Evolutionary conservation across 2,797 vertebrate genomes (phyloP).

Genomic region (Brotula barbata): DNA sequence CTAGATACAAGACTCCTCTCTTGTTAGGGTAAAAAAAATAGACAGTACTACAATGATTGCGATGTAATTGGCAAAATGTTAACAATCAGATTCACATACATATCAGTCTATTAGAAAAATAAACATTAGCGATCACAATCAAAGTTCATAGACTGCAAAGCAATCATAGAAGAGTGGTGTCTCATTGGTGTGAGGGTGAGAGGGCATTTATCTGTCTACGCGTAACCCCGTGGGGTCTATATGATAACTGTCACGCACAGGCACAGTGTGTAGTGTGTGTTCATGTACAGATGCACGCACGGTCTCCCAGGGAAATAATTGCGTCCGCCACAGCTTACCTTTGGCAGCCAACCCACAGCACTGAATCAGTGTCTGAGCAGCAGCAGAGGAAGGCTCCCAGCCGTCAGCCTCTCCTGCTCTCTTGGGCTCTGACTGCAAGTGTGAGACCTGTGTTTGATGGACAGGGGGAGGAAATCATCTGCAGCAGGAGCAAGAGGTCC

Average conservation of each 20-base stretch:
- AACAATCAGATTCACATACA: slow-evolving; percentile 29
- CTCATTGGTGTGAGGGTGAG: too few relatives aligned
- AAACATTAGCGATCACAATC: too few relatives aligned
- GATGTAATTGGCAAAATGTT: slow-evolving; percentile 27
- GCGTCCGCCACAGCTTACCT: slow-evolving; percentile 50
- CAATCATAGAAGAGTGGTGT: too few relatives aligned
- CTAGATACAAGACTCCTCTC: too few relatives aligned
- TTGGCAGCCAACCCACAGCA: slow-evolving; percentile 40
- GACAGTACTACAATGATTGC: not conserved
- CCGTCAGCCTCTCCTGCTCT: slow-evolving; percentile 51
- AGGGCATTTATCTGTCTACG: too few relatives aligned
- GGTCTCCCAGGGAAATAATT: slow-evolving; percentile 57
- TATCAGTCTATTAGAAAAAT: too few relatives aligned
- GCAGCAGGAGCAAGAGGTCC: slow-evolving; percentile 29
- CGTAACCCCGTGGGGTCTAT: too few relatives aligned
- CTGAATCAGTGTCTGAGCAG: slow-evolving; percentile 60
- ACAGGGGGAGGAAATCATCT: slow-evolving; percentile 32
- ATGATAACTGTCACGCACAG: too few relatives aligned
- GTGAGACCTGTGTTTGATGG: slow-evolving; percentile 48
- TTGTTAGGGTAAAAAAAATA: slow-evolving; percentile 22
- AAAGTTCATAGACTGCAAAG: too few relatives aligned
- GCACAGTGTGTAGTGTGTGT: not conserved
- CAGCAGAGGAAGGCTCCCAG: slow-evolving; percentile 38
- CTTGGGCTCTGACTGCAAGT: slow-evolving; percentile 49
- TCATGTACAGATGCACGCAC: slow-evolving; percentile 6